Evolutionary conservation across 2,113 vertebrate species (phyloP), one percentile per base, ranked within the genome.

Genomic region (Xerus inauris): DNA sequence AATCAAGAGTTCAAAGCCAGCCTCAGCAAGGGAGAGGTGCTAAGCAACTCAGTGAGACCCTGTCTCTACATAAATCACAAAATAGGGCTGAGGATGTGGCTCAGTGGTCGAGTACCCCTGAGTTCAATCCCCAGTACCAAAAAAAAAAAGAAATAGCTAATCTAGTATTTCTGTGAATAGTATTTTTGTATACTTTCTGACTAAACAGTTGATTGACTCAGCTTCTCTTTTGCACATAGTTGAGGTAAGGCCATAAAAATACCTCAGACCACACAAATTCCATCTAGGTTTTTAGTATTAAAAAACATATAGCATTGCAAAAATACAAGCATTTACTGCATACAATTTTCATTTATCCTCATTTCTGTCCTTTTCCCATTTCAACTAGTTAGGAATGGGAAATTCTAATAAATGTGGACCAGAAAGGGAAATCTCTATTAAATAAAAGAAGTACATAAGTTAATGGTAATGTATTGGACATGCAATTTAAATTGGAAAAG

Each of bases 401-500:
- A 97, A 97, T 98, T 98, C 57, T 65, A 84, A 85, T 97, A 97
- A 98, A 86, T 62, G 38, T 20, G 13, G 71, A 90, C 1, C 7
- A 95, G 42, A 92, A 95, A 94, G 62, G 96, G 8, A 96, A 97
- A 98, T 96, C 98, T 90, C 96, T 80, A 97, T 97, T 97, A 98
- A 95, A 93, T 95, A 93, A 96, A 96, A 98, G 97, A 96, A 94
- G 97, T 97, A 94, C 93, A 96, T 97, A 97, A 96, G 82, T 98
- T 98, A 97, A 97, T 97, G 95, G 92, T 98, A 98, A 98, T 98
- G 97, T 98, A 98, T 97, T 98, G 98, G 98, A 98, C 97, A 97
- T 96, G 96, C 98, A 98, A 98, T 98, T 98, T 98, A 98, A 98
- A 98, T 98, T 98, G 98, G 97, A 98, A 98, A 98, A 96, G 77